phyloP scores from a whole-genome alignment of 2,888 invertebrate species.

The Aelia acuminata region DNA sequence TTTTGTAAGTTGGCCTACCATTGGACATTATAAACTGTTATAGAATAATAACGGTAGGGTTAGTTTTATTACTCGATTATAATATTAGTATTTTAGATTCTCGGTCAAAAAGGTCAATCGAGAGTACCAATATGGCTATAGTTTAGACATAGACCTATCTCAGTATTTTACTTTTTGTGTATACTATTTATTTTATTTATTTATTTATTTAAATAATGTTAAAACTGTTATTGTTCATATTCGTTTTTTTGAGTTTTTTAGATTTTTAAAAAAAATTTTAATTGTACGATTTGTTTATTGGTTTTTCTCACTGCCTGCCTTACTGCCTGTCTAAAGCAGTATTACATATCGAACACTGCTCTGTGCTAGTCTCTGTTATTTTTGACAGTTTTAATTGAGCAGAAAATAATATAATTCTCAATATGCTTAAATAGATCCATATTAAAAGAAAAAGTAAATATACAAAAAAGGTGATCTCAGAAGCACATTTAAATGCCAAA shows the following conservation, averaged over 20 bases:
- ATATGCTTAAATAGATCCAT: conserved; percentile 8
- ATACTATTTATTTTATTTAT: conserved; percentile 61
- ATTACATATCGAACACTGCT: conserved; percentile 56
- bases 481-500: conserved; percentile 51
- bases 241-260: conserved; percentile 56
- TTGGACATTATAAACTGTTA: conserved; percentile 51
- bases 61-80: conserved; percentile 53
- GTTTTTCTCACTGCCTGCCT: conserved; percentile 54
- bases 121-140: conserved; percentile 54
- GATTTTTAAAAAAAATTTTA: conserved; percentile 54
- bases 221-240: conserved; percentile 59
- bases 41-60: conserved; percentile 53
- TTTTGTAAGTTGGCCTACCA: conserved; percentile 58
- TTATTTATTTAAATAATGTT: conserved; percentile 59
- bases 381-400: conserved; percentile 53
- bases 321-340: conserved; percentile 53
- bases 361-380: conserved; percentile 57
- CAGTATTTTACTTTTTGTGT: conserved; percentile 59
- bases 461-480: conserved; percentile 49
- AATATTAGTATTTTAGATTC: conserved; percentile 54
- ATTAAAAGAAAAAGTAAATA: neutral
- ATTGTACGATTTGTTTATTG: conserved; percentile 52
- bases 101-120: conserved; percentile 49
- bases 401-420: conserved; percentile 33
- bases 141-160: conserved; percentile 55